Percentiles rank a stretch among this genome's conserved stretches.
These are phyloP conservation scores for Sebastes diaconus DNA, from an alignment of 2,797 vertebrate genomes.

Conservation along the genomic window DNA sequence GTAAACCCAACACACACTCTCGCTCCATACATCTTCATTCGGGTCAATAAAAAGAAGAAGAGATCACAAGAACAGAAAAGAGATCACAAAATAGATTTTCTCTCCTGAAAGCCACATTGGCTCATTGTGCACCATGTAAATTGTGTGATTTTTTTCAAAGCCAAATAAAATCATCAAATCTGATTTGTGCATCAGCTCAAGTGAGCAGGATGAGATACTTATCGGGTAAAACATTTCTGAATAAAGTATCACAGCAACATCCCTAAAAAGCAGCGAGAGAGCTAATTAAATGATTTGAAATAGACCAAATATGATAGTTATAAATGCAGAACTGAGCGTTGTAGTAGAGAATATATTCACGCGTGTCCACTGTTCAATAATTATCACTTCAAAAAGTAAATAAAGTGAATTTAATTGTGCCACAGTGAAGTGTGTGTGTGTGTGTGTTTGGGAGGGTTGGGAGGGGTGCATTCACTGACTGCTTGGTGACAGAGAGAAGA, in stretches of 20 bases:
- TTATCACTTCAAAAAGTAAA: not conserved
- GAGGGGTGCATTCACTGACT: constrained; percentile 25
- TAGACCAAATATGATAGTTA: not conserved
- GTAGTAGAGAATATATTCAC: not conserved
- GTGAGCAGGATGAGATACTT: not conserved
- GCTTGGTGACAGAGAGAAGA: constrained; percentile 51
- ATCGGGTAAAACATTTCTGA: not conserved
- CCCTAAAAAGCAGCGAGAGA: not conserved
- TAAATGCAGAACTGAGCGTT: not conserved
- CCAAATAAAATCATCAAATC: constrained; percentile 3
- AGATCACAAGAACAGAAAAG: constrained; percentile 46
- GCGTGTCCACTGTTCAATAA: not conserved
- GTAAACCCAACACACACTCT: constrained; percentile 41
- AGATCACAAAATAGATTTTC: constrained; percentile 45
- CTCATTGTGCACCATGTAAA: constrained; percentile 21
- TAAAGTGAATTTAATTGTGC: not conserved
- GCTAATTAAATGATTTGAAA: not conserved
- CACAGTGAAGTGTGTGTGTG: not conserved
- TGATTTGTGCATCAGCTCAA: not conserved
- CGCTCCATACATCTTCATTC: constrained; percentile 72
- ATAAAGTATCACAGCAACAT: not conserved
- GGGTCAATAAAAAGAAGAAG: constrained; percentile 66
- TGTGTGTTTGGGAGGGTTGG: not conserved
- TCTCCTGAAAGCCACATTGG: constrained; percentile 28
- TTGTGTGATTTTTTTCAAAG: constrained; percentile 18